phyloP scores from a whole-genome alignment of 2,888 invertebrate species.

The Ophion slaviceki region DNA sequence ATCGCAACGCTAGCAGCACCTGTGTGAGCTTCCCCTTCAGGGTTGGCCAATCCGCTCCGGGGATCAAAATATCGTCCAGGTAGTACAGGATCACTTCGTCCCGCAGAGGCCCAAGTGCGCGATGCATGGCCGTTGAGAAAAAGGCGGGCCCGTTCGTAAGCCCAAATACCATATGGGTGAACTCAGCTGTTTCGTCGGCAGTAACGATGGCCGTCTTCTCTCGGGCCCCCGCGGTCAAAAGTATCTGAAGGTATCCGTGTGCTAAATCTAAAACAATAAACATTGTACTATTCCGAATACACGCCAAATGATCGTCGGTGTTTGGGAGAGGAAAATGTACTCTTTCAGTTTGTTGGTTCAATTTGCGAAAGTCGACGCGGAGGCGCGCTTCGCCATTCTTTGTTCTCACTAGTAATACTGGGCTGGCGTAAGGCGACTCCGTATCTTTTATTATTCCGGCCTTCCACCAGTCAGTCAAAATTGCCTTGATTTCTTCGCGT shows the following conservation, averaged over 20 bases:
- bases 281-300: neutral
- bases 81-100: neutral
- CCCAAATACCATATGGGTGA: constrained; percentile 1
- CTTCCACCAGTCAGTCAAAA: neutral
- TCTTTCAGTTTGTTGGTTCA: neutral
- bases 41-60: neutral
- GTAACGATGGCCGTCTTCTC: too few relatives aligned
- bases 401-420: too few relatives aligned
- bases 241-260: too few relatives aligned
- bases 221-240: neutral
- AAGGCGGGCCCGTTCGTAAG: neutral
- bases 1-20: neutral
- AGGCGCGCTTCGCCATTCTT: too few relatives aligned
- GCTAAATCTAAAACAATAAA: neutral
- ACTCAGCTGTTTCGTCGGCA: neutral
- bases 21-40: neutral
- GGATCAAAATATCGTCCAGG: neutral
- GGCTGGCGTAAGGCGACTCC: too few relatives aligned
- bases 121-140: neutral
- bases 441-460: neutral
- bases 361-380: neutral
- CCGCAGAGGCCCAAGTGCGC: neutral
- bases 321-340: neutral
- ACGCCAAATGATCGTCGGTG: neutral
- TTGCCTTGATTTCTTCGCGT: neutral